Evolutionary conservation across 2,888 invertebrate species (phyloP).

Genomic region (Byasa hedistus): DNA sequence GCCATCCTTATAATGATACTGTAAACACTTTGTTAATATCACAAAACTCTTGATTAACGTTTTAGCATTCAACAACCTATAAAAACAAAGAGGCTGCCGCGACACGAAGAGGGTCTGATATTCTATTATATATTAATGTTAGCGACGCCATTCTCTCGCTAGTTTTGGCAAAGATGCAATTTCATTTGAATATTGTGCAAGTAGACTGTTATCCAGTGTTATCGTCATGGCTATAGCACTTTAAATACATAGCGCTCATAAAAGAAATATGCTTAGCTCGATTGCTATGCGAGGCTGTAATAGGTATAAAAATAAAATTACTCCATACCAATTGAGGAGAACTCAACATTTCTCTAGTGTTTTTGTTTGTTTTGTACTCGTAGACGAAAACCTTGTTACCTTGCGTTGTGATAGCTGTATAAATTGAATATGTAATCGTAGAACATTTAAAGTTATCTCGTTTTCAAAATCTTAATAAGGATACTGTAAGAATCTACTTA

Average conservation of each 20-base stretch:
- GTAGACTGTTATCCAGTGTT: conserved; percentile 65
- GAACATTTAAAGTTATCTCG: too few relatives aligned
- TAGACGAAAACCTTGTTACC: too few relatives aligned
- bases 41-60: conserved; percentile 68
- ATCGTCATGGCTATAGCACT: conserved; percentile 64
- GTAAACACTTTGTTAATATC: conserved; percentile 30
- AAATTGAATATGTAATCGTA: too few relatives aligned
- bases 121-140: conserved; percentile 77
- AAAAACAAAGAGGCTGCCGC: conserved; percentile 71
- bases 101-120: conserved; percentile 70
- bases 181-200: conserved; percentile 80
- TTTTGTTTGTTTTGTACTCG: too few relatives aligned
- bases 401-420: too few relatives aligned
- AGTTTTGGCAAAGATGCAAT: conserved; percentile 81
- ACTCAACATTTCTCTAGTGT: too few relatives aligned
- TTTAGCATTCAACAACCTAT: conserved; percentile 69
- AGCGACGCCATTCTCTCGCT: conserved; percentile 71
- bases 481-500: too few relatives aligned
- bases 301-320: conserved; percentile 44
- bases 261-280: conserved; percentile 55
- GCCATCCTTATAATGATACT: too few relatives aligned
- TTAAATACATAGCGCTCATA: conserved; percentile 74
- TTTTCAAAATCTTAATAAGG: too few relatives aligned
- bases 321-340: neutral
- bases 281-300: conserved; percentile 51